Base-by-base conservation (phyloP, 2,113 vertebrate genomes). In the Zapornia atra region DNA sequence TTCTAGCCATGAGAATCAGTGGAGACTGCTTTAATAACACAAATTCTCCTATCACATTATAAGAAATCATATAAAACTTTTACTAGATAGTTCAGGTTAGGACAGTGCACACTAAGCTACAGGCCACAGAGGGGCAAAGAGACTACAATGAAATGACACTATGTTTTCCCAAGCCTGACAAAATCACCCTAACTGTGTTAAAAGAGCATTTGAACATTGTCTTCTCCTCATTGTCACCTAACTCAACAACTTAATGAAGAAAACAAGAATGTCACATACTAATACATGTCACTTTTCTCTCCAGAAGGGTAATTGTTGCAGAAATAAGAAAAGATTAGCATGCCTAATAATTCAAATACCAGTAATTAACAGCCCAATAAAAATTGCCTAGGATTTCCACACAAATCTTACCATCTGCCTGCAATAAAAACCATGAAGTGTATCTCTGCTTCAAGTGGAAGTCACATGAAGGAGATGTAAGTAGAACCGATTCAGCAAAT, bases 361-460 rank as follows among this genome's bases (percentile, higher is more conserved):
- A 88, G 60, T 82, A 96, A 96, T 93, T 93, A 96, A 57, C 21
- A 86, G 56, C 24, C 34, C 40, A 88, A 89, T 86, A 93, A 94
- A 97, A 94, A 90, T 2, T 78, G 31, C 60, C 54, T 71, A 88
- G 44, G 29, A 81, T 94, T 92, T 81, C 81, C 29, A 90, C 80
- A 92, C 80, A 93, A 88, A 93, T 93, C 86, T 87, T 93, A 66
- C 63, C 86, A 78, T 86, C 87, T 94, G 75, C 53, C 79, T 87
- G 80, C 79, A 90, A 81, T 81, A 92, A 96, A 95, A 94, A 71
- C 21, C 86, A 87, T 9, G 10, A 78, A 92, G 85, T 90, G 36
- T 87, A 80, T 93, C 85, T 96, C 84, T 83, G 61, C 69, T 94
- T 94, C 80, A 91, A 96, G 82, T 61, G 36, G 78, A 97, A 96